phyloP scores from a whole-genome alignment of 2,888 invertebrate species.

The Dynastes tityus region DNA sequence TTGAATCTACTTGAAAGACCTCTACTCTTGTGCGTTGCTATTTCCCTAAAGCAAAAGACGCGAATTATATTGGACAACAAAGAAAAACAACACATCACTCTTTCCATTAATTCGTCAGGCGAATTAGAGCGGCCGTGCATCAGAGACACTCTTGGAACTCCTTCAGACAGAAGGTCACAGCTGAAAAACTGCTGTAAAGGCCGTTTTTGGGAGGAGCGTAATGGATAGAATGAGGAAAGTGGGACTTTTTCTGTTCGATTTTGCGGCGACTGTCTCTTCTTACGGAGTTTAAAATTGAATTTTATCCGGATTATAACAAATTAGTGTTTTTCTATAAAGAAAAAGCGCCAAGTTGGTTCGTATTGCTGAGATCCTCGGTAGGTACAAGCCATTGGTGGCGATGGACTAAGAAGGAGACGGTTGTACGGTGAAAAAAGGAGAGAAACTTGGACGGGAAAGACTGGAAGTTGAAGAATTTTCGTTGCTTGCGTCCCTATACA shows the following conservation, averaged over 20 bases:
- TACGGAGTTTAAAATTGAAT: slow-evolving; percentile 39
- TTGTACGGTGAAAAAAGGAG: neutral
- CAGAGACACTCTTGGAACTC: neutral
- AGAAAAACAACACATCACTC: slow-evolving; percentile 29
- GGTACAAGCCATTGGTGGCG: neutral
- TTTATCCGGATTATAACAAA: slow-evolving; percentile 46
- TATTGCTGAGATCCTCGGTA: neutral
- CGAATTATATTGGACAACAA: slow-evolving; percentile 9
- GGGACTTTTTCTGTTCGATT: slow-evolving; percentile 32
- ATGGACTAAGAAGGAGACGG: neutral
- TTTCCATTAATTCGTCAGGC: slow-evolving; percentile 28
- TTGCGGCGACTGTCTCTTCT: slow-evolving; percentile 37
- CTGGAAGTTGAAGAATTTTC: slow-evolving; percentile 8
- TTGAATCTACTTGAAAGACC: no score
- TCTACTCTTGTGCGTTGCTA: neutral
- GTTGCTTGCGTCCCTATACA: neutral
- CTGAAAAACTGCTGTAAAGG: neutral
- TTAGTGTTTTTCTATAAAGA: slow-evolving; percentile 37
- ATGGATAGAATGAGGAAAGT: neutral
- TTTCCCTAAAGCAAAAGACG: slow-evolving; percentile 14
- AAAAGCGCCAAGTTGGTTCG: neutral
- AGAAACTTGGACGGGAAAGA: neutral
- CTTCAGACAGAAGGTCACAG: neutral
- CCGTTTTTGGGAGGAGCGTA: neutral
- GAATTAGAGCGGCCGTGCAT: slow-evolving; percentile 16